Evolutionary conservation across 1,140 invertebrate genomes (phyloP).

Genomic region (Manduca sexta): DNA sequence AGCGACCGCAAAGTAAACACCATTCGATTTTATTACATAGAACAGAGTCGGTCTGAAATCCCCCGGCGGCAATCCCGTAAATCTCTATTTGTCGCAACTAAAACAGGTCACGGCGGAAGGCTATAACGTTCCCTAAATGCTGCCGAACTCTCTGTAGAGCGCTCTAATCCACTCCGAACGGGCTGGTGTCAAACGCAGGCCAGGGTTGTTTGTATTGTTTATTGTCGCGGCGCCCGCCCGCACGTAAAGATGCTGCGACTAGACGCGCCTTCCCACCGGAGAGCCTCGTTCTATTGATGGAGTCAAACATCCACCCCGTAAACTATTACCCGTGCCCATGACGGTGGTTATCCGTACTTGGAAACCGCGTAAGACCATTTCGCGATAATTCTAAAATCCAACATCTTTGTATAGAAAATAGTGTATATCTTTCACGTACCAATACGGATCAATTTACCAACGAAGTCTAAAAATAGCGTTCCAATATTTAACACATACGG

Average conservation of each 20-base stretch:
- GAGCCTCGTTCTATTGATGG: conserved; percentile 60
- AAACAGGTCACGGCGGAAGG: conserved; percentile 69
- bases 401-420: too few species aligned
- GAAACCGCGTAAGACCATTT: too few species aligned
- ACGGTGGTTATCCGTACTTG: conserved; percentile 19
- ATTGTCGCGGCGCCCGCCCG: conserved; percentile 60
- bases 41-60: conserved; percentile 50
- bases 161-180: conserved; percentile 70
- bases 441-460: too few species aligned
- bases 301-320: conserved; percentile 28
- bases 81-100: conserved; percentile 72
- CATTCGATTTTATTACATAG: conserved; percentile 65
- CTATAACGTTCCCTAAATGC: conserved; percentile 70
- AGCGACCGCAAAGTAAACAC: conserved; percentile 59
- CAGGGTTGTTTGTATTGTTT: conserved; percentile 71
- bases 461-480: too few species aligned
- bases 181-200: conserved; percentile 70
- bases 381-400: too few species aligned
- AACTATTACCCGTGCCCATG: conserved; percentile 39
- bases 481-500: too few species aligned
- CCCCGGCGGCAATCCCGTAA: conserved; percentile 60
- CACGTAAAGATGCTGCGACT: conserved; percentile 53
- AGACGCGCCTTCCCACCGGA: conserved; percentile 22
- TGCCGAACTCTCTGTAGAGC: conserved; percentile 66
- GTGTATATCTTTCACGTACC: too few species aligned